These are phyloP conservation scores for Epinotia demarniana DNA, from an alignment of 2,888 invertebrate genomes.

Conservation along the genomic window DNA sequence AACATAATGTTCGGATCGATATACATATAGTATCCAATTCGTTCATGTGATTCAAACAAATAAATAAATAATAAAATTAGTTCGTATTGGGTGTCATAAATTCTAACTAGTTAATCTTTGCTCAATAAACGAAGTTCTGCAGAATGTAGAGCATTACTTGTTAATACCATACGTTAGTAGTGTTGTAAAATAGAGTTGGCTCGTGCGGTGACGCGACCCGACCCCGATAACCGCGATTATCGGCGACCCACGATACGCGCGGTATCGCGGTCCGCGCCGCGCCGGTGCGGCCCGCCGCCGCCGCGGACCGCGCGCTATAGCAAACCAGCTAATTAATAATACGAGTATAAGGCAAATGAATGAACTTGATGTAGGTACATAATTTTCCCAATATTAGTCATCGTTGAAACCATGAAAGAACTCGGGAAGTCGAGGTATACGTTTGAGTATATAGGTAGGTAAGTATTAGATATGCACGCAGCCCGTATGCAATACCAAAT, in stretches of 20 bases:
- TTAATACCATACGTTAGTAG: slow-evolving; percentile 9
- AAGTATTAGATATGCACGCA: too few species aligned
- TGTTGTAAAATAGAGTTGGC: slow-evolving; percentile 21
- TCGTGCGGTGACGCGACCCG: slow-evolving; percentile 56
- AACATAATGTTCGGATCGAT: too few species aligned
- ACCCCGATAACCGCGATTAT: slow-evolving; percentile 48
- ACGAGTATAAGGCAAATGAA: neutral
- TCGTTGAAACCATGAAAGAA: neutral
- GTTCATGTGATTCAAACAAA: too few species aligned
- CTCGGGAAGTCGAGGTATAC: neutral
- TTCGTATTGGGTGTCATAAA: neutral
- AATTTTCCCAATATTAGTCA: neutral
- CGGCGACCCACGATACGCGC: slow-evolving; percentile 31
- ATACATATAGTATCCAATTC: too few species aligned
- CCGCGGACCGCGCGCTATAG: neutral
- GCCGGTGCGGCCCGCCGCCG: slow-evolving; percentile 22
- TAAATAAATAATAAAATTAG: too few species aligned
- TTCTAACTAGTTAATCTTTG: neutral
- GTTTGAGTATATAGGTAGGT: too few species aligned
- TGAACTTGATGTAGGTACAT: neutral
- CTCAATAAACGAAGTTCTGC: neutral
- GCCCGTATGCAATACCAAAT: too few species aligned
- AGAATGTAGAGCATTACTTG: neutral
- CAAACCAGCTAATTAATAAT: neutral
- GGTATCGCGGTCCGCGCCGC: slow-evolving; percentile 22